phyloP scores from a whole-genome alignment of 2,113 vertebrate species.

The Oplegnathus fasciatus region DNA sequence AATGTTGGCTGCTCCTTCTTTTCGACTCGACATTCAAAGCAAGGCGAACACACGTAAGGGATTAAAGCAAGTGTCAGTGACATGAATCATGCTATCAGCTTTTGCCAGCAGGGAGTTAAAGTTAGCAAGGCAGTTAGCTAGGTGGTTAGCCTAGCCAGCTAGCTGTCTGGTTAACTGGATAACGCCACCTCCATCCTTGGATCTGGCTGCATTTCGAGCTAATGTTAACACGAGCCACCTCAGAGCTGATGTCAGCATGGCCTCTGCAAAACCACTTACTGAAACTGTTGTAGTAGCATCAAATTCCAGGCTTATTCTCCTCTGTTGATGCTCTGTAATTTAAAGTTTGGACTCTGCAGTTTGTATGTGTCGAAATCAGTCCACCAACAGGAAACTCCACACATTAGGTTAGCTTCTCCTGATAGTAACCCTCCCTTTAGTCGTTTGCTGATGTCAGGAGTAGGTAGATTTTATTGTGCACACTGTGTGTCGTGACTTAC shows the following conservation, averaged over 20 bases:
- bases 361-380: not conserved
- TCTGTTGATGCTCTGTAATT: too few species aligned
- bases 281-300: not conserved
- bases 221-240: constrained; percentile 19
- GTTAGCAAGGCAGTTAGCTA: constrained; percentile 61
- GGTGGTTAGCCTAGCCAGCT: constrained; percentile 70
- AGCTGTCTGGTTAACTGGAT: constrained; percentile 49
- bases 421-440: not conserved
- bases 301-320: not conserved
- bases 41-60: not conserved
- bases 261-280: not conserved
- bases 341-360: constrained; percentile 6
- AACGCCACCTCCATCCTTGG: constrained; percentile 64
- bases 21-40: not conserved
- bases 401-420: not conserved
- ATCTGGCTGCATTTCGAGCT: constrained; percentile 31
- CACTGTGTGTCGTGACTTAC: not conserved
- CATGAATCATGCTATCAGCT: not conserved
- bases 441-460: not conserved
- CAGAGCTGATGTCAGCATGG: constrained; percentile 1
- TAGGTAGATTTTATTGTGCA: too few species aligned
- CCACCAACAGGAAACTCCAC: constrained; percentile 1
- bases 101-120: constrained; percentile 31
- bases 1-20: not conserved
- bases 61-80: not conserved